Evolutionary conservation across 2,888 invertebrate genomes (phyloP).

Genomic region (Allophyes oxyacanthae): DNA sequence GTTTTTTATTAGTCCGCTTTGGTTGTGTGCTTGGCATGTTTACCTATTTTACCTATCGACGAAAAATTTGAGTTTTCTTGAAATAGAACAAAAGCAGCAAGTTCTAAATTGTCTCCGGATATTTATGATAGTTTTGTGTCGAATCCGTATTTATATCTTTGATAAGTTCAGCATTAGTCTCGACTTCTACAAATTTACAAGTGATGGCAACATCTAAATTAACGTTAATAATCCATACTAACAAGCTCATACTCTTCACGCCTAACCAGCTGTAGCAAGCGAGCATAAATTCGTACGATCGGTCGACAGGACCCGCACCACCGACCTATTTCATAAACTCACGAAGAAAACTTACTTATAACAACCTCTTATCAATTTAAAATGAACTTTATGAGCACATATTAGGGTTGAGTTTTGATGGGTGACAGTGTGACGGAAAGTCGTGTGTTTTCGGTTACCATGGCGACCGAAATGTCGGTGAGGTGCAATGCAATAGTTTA

Average conservation of each 20-base stretch:
- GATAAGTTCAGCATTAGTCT: neutral
- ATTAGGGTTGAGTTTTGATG: constrained; percentile 30
- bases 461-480: constrained; percentile 82
- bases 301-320: constrained; percentile 69
- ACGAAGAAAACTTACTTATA: constrained; percentile 60
- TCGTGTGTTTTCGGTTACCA: constrained; percentile 81
- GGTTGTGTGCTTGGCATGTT: too few species aligned
- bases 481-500: constrained; percentile 85
- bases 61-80: too few species aligned
- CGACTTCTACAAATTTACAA: neutral
- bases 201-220: constrained; percentile 10
- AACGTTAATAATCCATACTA: constrained; percentile 39
- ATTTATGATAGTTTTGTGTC: neutral
- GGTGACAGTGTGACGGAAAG: constrained; percentile 46
- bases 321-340: constrained; percentile 74
- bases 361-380: neutral
- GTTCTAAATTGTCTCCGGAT: too few species aligned
- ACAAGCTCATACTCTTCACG: constrained; percentile 55
- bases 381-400: constrained; percentile 12
- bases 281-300: constrained; percentile 68
- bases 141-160: neutral
- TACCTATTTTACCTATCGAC: too few species aligned
- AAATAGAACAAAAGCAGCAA: too few species aligned
- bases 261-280: constrained; percentile 57
- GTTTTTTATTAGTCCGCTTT: too few species aligned